These are phyloP conservation scores for Phallusia fumigata DNA, from an alignment of 23 tunicate species.

Conservation along the genomic window DNA sequence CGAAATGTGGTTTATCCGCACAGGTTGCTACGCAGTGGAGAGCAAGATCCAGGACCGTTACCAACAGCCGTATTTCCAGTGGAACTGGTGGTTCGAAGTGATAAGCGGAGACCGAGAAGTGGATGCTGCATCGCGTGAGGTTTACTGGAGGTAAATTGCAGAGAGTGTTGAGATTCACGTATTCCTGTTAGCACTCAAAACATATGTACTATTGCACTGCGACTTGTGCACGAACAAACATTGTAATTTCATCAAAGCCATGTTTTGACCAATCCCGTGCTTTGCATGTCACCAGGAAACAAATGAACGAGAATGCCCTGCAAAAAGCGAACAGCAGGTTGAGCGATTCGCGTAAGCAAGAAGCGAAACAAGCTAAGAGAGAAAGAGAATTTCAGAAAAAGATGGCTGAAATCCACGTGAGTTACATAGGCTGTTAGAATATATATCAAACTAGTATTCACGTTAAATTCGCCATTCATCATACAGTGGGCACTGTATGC, in stretches of 20 bases:
- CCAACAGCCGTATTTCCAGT: slow-evolving; percentile 66
- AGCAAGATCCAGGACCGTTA: slow-evolving; percentile 49
- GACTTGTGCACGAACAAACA: too few relatives aligned
- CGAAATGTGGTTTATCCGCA: neutral
- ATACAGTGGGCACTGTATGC: too few relatives aligned
- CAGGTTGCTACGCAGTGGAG: slow-evolving; percentile 58
- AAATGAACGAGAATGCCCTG: slow-evolving; percentile 36
- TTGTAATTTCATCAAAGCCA: too few relatives aligned
- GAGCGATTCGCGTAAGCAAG: slow-evolving; percentile 17
- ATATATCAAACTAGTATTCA: neutral
- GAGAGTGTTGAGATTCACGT: too few relatives aligned
- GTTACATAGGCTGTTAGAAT: neutral
- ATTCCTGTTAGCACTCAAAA: too few relatives aligned
- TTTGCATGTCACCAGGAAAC: slow-evolving; percentile 10
- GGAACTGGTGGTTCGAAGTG: slow-evolving; percentile 70
- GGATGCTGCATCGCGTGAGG: slow-evolving; percentile 53
- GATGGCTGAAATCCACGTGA: slow-evolving; percentile 47
- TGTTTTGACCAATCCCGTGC: too few relatives aligned
- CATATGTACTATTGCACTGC: too few relatives aligned
- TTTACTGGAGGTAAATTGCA: slow-evolving; percentile 56
- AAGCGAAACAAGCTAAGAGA: slow-evolving; percentile 24
- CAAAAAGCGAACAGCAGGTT: slow-evolving; percentile 13
- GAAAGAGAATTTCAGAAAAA: slow-evolving; percentile 45
- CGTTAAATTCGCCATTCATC: neutral
- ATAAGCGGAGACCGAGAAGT: slow-evolving; percentile 33